Base-by-base conservation (phyloP, 2,113 vertebrate species). In the Penelope pileata region DNA sequence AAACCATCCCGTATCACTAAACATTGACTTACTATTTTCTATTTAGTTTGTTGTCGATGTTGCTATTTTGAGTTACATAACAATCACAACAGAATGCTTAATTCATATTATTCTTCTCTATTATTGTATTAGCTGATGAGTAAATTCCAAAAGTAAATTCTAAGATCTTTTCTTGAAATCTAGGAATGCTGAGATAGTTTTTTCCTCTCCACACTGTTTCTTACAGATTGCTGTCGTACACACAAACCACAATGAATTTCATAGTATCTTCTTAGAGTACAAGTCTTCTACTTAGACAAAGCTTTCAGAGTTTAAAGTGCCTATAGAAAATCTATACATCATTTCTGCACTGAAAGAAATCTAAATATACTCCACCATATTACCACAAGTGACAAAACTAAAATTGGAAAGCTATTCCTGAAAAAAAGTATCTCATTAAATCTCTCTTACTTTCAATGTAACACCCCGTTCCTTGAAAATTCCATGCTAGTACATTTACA, bases 391-490 rank as follows among this genome's bases (percentile, higher is more conserved):
- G 94, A 97, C 77, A 94, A 96, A 94, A 94, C 80, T 95, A 95
- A 95, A 89, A 96, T 23, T 91, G 80, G 93, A 97, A 94, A 96
- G 82, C 75, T 91, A 94, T 75, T 95, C 93, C 76, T 94, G 91
- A 86, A 91, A 96, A 93, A 56, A 97, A 95, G 93, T 86, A 76
- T 94, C 88, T 95, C 95, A 97, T 97, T 96, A 98, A 96, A 96
- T 84, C 78, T 66, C 38, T 90, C 82, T 79, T 95, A 64, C 67
- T 88, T 74, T 88, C 78, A 54, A 3, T 80, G 32, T 47, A 94
- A 91, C 50, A 80, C 30, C 72, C 34, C 4, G 6, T 88, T 70
- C 78, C 96, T 87, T 90, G 93, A 97, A 97, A 98, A 97, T 93
- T 96, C 89, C 91, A 96, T 73, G 83, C 83, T 91, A 92, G 83